Percentiles rank a stretch among this genome's conserved stretches.
Conservation (phyloP, 2,888 invertebrate species). For the Bombylius major region DNA sequence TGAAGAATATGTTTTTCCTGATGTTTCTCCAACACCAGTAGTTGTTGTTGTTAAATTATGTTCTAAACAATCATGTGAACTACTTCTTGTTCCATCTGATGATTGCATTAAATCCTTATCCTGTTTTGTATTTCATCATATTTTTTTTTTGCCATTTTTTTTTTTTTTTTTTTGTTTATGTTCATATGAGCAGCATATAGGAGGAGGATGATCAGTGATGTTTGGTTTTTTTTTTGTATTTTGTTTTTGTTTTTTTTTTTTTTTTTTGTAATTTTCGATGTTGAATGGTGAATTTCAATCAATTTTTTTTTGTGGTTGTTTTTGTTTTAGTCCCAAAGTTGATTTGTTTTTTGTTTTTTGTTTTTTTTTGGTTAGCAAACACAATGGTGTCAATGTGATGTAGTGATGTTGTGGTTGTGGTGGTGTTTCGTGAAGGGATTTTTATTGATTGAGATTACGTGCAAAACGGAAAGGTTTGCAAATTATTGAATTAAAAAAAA, state of each 20-base stretch:
- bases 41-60: neutral
- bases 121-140: neutral
- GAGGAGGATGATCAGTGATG: too few relatives aligned
- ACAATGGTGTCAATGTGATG: neutral
- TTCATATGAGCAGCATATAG: neutral
- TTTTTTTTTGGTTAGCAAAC: neutral
- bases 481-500: conserved; percentile 1
- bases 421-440: neutral
- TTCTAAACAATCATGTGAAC: conserved; percentile 24
- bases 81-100: conserved; percentile 17
- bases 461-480: conserved; percentile 1
- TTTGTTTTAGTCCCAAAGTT: neutral
- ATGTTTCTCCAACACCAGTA: conserved; percentile 14
- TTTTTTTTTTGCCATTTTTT: neutral
- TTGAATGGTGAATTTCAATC: neutral
- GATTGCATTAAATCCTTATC: conserved; percentile 8
- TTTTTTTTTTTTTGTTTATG: too few relatives aligned
- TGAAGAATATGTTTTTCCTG: conserved; percentile 22
- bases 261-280: neutral
- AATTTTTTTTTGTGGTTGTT: too few relatives aligned
- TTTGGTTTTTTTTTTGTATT: neutral
- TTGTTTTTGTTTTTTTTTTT: neutral
- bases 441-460: conserved; percentile 1
- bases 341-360: neutral
- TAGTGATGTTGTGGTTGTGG: neutral